Evolutionary conservation across 2,113 vertebrate species (phyloP).

Genomic region (Zeus faber): DNA sequence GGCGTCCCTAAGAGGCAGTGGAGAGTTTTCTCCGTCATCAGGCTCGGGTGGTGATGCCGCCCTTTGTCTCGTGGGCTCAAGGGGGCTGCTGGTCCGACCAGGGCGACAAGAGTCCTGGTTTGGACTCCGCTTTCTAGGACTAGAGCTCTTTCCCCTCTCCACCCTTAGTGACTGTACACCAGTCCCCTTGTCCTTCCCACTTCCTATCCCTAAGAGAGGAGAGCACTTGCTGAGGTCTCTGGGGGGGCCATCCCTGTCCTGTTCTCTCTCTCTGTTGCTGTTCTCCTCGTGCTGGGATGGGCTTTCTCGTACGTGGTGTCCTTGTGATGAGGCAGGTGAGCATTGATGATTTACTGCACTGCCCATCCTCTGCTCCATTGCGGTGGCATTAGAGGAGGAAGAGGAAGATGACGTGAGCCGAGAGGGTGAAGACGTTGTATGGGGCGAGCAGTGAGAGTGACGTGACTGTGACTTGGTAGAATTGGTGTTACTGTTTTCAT

Average conservation of each 20-base stretch:
- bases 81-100: slow-evolving; percentile 47
- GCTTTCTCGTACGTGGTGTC: slow-evolving; percentile 61
- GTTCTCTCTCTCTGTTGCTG: slow-evolving; percentile 58
- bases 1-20: slow-evolving; percentile 65
- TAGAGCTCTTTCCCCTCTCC: slow-evolving; percentile 67
- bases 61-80: slow-evolving; percentile 58
- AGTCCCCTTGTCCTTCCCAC: slow-evolving; percentile 64
- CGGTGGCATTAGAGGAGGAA: slow-evolving; percentile 32
- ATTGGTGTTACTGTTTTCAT: slow-evolving; percentile 52
- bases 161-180: slow-evolving; percentile 46
- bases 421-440: slow-evolving; percentile 21
- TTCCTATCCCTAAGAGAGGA: slow-evolving; percentile 46
- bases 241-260: slow-evolving; percentile 54
- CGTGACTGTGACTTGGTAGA: slow-evolving; percentile 62
- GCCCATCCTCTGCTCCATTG: slow-evolving; percentile 63
- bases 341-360: slow-evolving; percentile 55
- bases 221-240: slow-evolving; percentile 70
- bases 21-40: slow-evolving; percentile 48
- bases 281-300: slow-evolving; percentile 63
- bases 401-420: slow-evolving; percentile 49
- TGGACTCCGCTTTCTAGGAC: slow-evolving; percentile 72
- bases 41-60: slow-evolving; percentile 56
- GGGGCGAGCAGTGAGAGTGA: slow-evolving; percentile 46
- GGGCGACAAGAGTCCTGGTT: slow-evolving; percentile 52
- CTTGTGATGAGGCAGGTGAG: slow-evolving; percentile 56